Percentiles rank a stretch among this genome's conserved stretches.
These are phyloP conservation scores for Mionectes macconnelli DNA, from an alignment of 2,113 vertebrate species.

Conservation along the genomic window DNA sequence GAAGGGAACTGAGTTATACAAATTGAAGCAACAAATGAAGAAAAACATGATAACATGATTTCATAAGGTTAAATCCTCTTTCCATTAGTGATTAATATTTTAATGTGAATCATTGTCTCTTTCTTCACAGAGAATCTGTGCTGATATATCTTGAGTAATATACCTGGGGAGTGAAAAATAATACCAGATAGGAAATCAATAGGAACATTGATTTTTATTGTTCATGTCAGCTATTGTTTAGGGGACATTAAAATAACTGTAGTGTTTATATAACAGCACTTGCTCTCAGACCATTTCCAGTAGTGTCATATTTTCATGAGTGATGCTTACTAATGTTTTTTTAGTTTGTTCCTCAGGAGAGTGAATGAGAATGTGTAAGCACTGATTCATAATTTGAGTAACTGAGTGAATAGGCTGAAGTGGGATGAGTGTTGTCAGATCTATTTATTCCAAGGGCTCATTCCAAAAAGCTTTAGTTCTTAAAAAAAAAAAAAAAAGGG, in stretches of 20 bases:
- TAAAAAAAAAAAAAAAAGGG: background rate
- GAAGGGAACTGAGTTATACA: background rate
- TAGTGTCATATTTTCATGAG: background rate
- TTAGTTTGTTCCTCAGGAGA: background rate
- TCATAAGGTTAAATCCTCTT: background rate
- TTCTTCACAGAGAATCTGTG: background rate
- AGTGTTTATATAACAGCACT: background rate
- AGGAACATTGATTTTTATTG: conserved; percentile 10
- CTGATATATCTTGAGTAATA: conserved; percentile 1
- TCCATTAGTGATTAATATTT: background rate
- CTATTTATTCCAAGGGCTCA: background rate
- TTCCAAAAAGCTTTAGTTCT: background rate
- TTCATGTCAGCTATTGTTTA: conserved; percentile 9
- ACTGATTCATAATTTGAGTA: background rate
- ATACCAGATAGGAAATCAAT: conserved; percentile 30
- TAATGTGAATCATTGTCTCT: background rate
- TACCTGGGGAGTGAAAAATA: background rate
- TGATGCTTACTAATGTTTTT: background rate
- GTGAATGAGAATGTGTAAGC: background rate
- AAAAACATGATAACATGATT: background rate
- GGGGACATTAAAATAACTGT: background rate
- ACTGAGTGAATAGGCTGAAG: background rate
- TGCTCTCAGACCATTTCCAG: background rate
- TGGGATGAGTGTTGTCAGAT: background rate
- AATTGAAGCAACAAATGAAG: background rate